phyloP scores from a whole-genome alignment of 2,113 vertebrate species.

The Elgaria multicarinata region DNA sequence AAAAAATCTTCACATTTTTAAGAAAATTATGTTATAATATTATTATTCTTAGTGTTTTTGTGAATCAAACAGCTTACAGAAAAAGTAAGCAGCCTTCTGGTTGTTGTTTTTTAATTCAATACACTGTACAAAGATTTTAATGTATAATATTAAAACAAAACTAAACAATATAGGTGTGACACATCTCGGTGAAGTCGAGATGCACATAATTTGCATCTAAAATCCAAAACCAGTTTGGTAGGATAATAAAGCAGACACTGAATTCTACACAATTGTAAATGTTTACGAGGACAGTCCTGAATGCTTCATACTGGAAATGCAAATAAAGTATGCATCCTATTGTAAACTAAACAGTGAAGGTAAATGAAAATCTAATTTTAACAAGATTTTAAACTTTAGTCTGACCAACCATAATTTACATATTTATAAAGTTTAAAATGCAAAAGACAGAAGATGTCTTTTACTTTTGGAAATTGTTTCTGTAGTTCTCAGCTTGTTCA shows the following conservation, averaged over 20 bases:
- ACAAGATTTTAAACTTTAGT: slow-evolving; percentile 48
- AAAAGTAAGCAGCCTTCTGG: slow-evolving; percentile 3
- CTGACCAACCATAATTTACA: neutral
- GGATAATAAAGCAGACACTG: slow-evolving; percentile 50
- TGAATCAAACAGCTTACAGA: neutral
- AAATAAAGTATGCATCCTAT: slow-evolving; percentile 58
- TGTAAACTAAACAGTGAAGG: slow-evolving; percentile 57
- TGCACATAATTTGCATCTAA: neutral
- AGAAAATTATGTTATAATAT: slow-evolving; percentile 20
- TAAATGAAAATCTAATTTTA: slow-evolving; percentile 37
- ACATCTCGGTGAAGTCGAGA: fast-evolving
- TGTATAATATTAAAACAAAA: neutral
- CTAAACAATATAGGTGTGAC: neutral
- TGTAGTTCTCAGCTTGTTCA: slow-evolving; percentile 9
- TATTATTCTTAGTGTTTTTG: neutral
- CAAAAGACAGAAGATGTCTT: neutral
- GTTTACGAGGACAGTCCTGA: slow-evolving; percentile 61
- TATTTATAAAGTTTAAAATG: neutral
- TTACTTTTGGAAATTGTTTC: slow-evolving; percentile 15
- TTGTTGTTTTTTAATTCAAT: neutral
- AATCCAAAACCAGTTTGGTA: slow-evolving; percentile 23
- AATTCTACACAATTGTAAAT: slow-evolving; percentile 57
- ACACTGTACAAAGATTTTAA: slow-evolving; percentile 7
- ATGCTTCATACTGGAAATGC: slow-evolving; percentile 56
- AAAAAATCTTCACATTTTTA: slow-evolving; percentile 19